Evolutionary conservation across 2,113 vertebrate species (phyloP), one percentile per base, ranked within the genome.

Genomic region (Onychostoma macrolepis): DNA sequence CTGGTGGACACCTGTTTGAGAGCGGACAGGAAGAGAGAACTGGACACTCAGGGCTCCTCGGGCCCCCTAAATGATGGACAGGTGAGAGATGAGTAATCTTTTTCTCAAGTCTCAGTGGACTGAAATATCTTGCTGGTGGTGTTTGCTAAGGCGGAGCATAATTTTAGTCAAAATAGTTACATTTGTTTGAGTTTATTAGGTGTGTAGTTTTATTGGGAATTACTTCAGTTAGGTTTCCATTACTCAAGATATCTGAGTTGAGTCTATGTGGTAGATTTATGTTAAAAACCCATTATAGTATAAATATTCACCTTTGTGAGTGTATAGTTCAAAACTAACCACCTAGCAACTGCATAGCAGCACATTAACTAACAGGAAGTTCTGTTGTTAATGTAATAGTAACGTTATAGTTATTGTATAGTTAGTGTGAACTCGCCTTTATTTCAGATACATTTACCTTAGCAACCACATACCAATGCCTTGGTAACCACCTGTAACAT

Each of bases 11-110:
- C 38, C 33, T 83, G 65, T 69, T 69, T 83, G 50, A 50, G 26
- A 69, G 56, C 8, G 8, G 56, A 10, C 24, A 61, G 80, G 80
- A 24, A 30, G 9, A 67, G 17, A 71, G 41, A 50, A 45, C n/a
- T 84, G 82, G 82, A 53, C 56, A 58, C 45, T 38, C 38, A 24
- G 13, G 69, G 67, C 30, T 74, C 83, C 48, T 74, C 48, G 6
- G 33, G 48, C 81, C 48, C 67, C 24, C 11, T 67, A 75, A 79
- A 78, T 38, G 85, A 89, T 89, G 88, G 85, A 87, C 85, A 89
- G 88, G 88, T 89, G 88, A 89, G 88, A 80, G 41, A 30, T 4
- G 12, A 76, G 75, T 77, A 3, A 26, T 87, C 26, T 69, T 50
- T 69, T 71, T 71, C 45, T 56, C 21, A 33, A 72, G 82, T 10